Percentiles rank a stretch among this genome's conserved stretches.
phyloP scores from a whole-genome alignment of 2,797 vertebrate species.

The Phrynocephalus forsythii region DNA sequence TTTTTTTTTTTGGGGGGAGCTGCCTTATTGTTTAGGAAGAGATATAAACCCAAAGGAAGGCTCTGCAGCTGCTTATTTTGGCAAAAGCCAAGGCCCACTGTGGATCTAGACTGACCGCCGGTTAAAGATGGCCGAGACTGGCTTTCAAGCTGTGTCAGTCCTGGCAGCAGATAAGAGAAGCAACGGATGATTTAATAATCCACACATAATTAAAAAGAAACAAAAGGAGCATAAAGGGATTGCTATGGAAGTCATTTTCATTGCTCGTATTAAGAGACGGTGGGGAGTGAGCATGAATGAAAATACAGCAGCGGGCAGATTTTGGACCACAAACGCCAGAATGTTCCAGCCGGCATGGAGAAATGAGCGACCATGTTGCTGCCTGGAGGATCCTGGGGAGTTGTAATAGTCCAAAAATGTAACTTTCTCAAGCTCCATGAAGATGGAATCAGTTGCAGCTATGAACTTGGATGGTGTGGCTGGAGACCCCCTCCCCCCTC shows the following conservation, averaged over 20 bases:
- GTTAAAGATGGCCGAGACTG: background rate
- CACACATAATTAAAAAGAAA: conserved; percentile 6
- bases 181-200: conserved; percentile 38
- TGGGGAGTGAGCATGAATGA: background rate
- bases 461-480: too few species aligned
- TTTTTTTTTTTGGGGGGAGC: background rate
- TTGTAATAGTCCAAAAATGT: too few species aligned
- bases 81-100: background rate
- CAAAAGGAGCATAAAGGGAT: background rate
- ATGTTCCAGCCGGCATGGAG: too few species aligned
- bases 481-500: too few species aligned
- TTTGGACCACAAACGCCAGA: too few species aligned
- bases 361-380: too few species aligned
- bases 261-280: conserved; percentile 5
- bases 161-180: conserved; percentile 4
- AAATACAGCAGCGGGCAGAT: too few species aligned
- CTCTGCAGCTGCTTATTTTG: background rate
- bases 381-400: too few species aligned
- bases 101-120: background rate
- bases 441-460: too few species aligned
- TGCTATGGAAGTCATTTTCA: background rate
- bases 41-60: background rate
- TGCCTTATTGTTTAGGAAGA: background rate
- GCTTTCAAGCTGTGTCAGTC: background rate
- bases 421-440: too few species aligned